Percentiles rank a stretch among this genome's conserved stretches.
Evolutionary conservation across 2,113 vertebrate species (phyloP).

Genomic region (Nycticebus coucang): DNA sequence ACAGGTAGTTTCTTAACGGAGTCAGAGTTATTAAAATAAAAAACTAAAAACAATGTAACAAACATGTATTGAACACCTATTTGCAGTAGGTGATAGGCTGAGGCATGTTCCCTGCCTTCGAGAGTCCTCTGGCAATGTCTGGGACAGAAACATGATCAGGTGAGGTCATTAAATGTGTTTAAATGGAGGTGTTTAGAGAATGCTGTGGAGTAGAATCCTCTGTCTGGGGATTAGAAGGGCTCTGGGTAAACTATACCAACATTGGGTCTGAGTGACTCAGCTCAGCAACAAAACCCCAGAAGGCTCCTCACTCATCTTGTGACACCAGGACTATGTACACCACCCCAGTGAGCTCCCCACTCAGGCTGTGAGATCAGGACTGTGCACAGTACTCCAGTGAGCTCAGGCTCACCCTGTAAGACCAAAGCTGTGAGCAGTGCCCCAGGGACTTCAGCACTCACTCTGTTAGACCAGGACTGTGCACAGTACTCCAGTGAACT

Average conservation of each 20-base stretch:
- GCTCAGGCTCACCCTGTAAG: too few relatives aligned
- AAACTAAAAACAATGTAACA: not conserved
- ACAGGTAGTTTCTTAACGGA: not conserved
- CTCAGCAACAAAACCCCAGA: not conserved
- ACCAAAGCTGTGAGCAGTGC: too few relatives aligned
- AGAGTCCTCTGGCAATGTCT: not conserved
- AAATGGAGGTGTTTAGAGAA: not conserved
- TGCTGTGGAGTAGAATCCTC: not conserved
- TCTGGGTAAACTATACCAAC: not conserved
- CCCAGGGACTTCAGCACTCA: rapidly evolving
- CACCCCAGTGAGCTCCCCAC: too few relatives aligned
- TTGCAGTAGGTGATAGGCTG: not conserved
- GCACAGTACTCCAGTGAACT: too few relatives aligned
- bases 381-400: too few relatives aligned
- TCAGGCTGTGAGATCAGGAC: too few relatives aligned
- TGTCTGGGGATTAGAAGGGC: not conserved
- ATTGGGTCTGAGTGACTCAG: not conserved
- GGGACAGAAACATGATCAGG: not conserved
- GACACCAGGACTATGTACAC: too few relatives aligned
- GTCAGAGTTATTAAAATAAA: not conserved
- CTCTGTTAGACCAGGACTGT: not conserved
- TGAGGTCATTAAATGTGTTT: not conserved
- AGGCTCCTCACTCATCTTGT: too few relatives aligned
- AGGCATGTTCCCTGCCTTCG: not conserved
- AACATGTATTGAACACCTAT: not conserved